Conservation (phyloP, 2,113 vertebrate genomes). For the Sphaerodactylus townsendi region DNA sequence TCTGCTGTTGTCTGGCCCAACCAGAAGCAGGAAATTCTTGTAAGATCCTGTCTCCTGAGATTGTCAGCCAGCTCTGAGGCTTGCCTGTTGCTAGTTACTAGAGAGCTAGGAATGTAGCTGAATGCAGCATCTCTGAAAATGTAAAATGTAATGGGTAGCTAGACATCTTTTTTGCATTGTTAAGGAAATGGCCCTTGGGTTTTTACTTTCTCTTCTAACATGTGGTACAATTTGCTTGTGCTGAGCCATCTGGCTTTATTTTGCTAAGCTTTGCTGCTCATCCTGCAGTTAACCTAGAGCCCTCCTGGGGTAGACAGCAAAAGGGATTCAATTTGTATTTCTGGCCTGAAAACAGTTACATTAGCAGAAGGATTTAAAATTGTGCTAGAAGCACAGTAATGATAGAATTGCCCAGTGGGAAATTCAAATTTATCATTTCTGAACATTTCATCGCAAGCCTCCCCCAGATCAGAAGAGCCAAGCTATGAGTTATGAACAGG, state of each 20-base stretch:
- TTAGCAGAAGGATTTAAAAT: background rate
- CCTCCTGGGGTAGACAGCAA: background rate
- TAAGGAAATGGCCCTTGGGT: conserved; percentile 1
- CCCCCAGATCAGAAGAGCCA: background rate
- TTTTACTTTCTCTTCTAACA: conserved; percentile 6
- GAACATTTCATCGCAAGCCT: background rate
- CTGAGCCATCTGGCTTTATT: conserved; percentile 6
- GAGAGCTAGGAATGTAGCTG: conserved; percentile 32
- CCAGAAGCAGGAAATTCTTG: conserved; percentile 72
- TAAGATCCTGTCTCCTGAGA: conserved; percentile 68
- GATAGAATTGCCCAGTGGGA: background rate
- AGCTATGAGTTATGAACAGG: background rate
- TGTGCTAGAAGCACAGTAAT: background rate
- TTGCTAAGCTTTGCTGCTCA: background rate
- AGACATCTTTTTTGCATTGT: background rate
- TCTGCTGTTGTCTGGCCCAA: conserved; percentile 71
- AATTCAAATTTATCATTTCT: background rate
- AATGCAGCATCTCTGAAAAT: conserved; percentile 20
- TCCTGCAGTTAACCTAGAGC: background rate
- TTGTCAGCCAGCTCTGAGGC: conserved; percentile 63
- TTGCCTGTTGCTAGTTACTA: conserved; percentile 14
- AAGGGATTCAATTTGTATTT: background rate
- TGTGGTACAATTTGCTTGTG: background rate
- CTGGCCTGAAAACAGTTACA: background rate
- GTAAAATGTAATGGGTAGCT: conserved; percentile 11